A percentile compares a stretch with the other conserved stretches of the same genome.
These are phyloP conservation scores for Anguilla anguilla DNA, from an alignment of 2,797 vertebrate genomes.

Conservation along the genomic window DNA sequence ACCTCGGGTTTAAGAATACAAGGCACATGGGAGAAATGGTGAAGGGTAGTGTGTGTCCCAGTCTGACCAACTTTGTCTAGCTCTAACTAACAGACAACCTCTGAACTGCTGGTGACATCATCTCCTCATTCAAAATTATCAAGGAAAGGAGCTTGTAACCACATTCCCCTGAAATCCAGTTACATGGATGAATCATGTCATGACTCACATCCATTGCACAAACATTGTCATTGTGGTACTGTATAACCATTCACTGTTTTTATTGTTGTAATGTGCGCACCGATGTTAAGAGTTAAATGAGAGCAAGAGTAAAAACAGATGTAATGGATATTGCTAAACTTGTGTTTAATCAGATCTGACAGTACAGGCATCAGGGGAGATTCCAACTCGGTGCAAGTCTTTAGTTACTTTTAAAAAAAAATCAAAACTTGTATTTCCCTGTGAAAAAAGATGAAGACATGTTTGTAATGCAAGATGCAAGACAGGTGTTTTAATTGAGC, in stretches of 20 bases:
- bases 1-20: no score
- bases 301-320: neutral
- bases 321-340: neutral
- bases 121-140: neutral
- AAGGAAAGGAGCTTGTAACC: neutral
- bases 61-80: neutral
- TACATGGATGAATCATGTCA: neutral
- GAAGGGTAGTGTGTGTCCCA: no score
- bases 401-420: neutral
- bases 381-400: neutral
- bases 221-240: neutral
- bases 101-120: neutral
- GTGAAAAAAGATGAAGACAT: neutral
- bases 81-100: neutral
- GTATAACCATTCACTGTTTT: neutral
- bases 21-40: neutral
- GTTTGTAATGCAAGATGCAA: neutral
- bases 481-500: neutral
- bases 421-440: neutral
- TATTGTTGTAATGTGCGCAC: neutral
- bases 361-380: neutral
- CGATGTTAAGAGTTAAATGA: neutral
- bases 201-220: neutral
- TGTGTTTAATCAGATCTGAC: conserved; percentile 12
- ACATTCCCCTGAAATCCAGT: neutral